Evolutionary conservation across 1,140 invertebrate species (phyloP), one percentile per base, ranked within the genome.

Genomic region (Sycobia sp.): DNA sequence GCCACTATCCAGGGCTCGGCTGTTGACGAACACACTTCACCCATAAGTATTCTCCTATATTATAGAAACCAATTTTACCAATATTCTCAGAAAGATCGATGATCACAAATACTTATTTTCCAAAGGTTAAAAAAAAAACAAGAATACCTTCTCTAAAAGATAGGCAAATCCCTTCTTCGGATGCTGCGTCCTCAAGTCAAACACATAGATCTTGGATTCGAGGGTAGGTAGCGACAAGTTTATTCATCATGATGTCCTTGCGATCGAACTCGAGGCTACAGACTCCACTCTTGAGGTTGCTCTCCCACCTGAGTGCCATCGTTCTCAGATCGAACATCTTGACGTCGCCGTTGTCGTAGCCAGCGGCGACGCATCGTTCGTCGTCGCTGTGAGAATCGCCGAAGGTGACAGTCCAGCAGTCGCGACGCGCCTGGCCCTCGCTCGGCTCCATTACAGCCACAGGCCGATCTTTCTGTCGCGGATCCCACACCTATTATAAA

Each of bases 401-500:
- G 74, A 96, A 95, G 13, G 88, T 85, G 10, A 95, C 93, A 4
- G 88, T 77, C 94, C 94, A 97, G 76, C 94, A 96, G 69, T 96
- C 94, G 34, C 92, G 82, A 16, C 81, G 81, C 2, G 78, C 76
- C 49, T 89, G 87, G 13, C 87, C 88, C 18, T 86, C 76, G 34
- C 86, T 85, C 1, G 91, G 86, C 74, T 90, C 87, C 86, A 98
- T 97, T 62, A 90, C 88, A 0, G 93, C 93, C 0, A 98, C 95
- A 0, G 96, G 94, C 32, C 83, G 87, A 69, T 90, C 87, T 74
- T 93, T 94, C 76, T 97, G 94, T 7, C 96, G 84, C 7, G 91
- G 88, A 83, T 98, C 96, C 96, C 96, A 98, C 0, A 98, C 88
- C 61, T n/a, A n/a, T n/a, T n/a, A n/a, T n/a, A n/a, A n/a, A n/a